Conservation (phyloP, 1,140 invertebrate species). For the Trichomalopsis sarcophagae region DNA sequence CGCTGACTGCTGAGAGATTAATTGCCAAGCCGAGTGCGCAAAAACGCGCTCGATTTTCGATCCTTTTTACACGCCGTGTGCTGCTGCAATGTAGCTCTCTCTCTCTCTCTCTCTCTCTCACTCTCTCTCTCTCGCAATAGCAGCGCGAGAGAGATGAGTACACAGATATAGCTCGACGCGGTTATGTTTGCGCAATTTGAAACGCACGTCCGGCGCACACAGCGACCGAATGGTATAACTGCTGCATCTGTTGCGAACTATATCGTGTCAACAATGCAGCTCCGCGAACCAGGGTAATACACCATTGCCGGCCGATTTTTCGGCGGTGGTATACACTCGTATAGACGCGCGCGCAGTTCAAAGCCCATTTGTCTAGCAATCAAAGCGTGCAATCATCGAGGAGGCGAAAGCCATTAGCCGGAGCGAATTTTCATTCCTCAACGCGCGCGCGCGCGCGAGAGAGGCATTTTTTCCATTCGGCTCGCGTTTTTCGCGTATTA, state of each 20-base stretch:
- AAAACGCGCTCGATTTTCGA: background rate
- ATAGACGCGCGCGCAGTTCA: background rate
- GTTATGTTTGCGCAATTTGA: too few species aligned
- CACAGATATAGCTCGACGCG: too few species aligned
- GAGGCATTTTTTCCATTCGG: background rate
- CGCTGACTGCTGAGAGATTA: background rate
- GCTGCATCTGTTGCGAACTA: background rate
- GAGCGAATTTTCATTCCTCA: background rate
- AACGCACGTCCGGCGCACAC: too few species aligned
- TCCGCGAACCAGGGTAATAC: background rate
- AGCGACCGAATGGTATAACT: too few species aligned
- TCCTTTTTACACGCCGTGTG: background rate
- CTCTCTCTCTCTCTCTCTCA: too few species aligned
- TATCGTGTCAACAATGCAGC: background rate
- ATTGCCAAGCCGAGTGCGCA: background rate
- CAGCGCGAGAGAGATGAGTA: background rate
- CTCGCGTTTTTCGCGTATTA: conserved; percentile 21
- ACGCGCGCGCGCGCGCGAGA: background rate
- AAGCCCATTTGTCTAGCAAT: background rate
- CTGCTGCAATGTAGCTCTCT: too few species aligned
- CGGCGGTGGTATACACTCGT: too few species aligned
- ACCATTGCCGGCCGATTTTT: background rate
- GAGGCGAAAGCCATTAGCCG: background rate
- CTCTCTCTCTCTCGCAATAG: too few species aligned
- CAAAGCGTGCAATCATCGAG: background rate